Base-by-base conservation (phyloP, 2,888 invertebrate genomes). In the Fissipunctia ypsillon region DNA sequence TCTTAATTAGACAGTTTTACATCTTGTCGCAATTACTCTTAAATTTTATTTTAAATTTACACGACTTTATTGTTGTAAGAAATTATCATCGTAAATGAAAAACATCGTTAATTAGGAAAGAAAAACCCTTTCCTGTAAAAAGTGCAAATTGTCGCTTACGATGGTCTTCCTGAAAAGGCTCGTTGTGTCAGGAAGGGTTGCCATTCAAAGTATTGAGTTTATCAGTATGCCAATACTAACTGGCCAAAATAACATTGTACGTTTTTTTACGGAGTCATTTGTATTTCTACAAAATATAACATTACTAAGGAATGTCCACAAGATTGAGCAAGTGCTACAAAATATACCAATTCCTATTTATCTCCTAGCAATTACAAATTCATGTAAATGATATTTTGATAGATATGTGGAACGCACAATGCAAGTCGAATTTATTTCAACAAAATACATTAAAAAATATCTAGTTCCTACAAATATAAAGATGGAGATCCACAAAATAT, bases 251-350 rank as follows among this genome's bases (percentile, higher is more conserved):
- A 68, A 57, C 3, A 57, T 43, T 50, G 38, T 59, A 65, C 48
- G 67, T 69, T 70, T 9, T 73, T 83, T 84, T 65, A 78, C n/a
- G 63, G 35, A 54, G 60, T 81, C 43, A 69, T 75, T 66, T 63
- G 76, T 82, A 66, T 72, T 69, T 63, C 79, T 84, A 81, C 68
- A 66, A 67, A 73, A 80, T 76, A 79, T 68, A 80, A 73, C 78
- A 84, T 80, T 60, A 75, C 76, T 71, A 80, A 86, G 94, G 94
- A 94, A 94, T 94, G 93, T 91, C 79, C 76, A 87, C 65, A 86
- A 89, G 81, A 91, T 94, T 94, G 94, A 94, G 94, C 94, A 93
- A 90, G 85, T 72, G 84, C 86, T 88, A 86, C 79, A 85, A 84
- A 81, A 83, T 81, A 86, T 77, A 78, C 77, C 71, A 78, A 83